phyloP scores from a whole-genome alignment of 2,888 invertebrate genomes.

The Iselma pallidipennis region DNA sequence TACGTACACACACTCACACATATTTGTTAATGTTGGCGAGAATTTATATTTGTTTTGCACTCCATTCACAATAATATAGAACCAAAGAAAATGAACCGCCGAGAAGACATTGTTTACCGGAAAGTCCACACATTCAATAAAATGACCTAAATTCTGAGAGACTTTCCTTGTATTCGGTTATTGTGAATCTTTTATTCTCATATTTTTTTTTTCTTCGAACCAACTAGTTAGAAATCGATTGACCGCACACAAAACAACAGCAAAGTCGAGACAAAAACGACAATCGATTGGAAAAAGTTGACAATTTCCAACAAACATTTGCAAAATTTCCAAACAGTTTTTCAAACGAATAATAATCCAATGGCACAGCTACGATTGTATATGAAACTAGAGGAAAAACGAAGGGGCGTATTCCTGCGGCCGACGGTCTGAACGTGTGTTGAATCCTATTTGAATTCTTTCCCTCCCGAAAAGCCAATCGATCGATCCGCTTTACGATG shows the following conservation, averaged over 20 bases:
- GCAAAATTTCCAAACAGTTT: not conserved
- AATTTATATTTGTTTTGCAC: not conserved
- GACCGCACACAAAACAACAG: not conserved
- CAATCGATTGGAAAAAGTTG: not conserved
- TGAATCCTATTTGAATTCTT: constrained; percentile 21
- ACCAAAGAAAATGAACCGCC: constrained; percentile 2
- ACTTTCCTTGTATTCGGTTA: constrained; percentile 18
- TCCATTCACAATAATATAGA: not conserved
- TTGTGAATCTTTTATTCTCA: not conserved
- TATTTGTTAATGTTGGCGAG: not conserved
- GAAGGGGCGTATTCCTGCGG: not conserved
- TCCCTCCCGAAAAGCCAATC: constrained; percentile 11
- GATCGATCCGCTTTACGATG: constrained; percentile 17
- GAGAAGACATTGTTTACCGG: not conserved
- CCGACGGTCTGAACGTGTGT: constrained; percentile 3
- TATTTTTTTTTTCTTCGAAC: not conserved
- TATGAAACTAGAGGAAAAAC: not conserved
- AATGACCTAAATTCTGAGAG: constrained; percentile 24
- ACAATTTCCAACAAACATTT: not conserved
- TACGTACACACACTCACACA: not conserved
- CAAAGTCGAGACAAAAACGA: not conserved
- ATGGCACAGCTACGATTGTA: not conserved
- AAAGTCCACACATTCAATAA: not conserved
- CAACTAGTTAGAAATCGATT: not conserved
- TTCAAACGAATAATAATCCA: not conserved